Percentiles rank a stretch among this genome's conserved stretches.
Conservation (phyloP, 2,797 vertebrate genomes). For the Scyliorhinus canicula region DNA sequence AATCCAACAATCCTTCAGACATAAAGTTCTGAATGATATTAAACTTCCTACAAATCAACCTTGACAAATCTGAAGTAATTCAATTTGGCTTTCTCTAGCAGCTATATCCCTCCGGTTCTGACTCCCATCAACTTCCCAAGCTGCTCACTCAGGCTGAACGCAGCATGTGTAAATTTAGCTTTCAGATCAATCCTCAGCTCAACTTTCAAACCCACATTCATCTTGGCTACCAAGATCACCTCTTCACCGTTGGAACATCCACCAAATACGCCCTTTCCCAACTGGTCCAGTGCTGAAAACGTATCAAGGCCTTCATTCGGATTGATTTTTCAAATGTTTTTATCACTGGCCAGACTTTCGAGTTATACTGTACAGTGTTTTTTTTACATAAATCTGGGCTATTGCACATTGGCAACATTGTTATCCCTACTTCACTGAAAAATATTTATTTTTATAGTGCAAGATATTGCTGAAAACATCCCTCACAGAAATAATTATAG, state of each 20-base stretch:
- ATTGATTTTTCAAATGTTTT: background rate
- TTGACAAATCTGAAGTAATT: slow-evolving; percentile 27
- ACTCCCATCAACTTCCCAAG: background rate
- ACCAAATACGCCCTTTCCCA: background rate
- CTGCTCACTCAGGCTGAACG: slow-evolving; percentile 1
- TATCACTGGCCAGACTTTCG: background rate
- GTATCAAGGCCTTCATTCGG: background rate
- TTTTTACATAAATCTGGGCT: background rate
- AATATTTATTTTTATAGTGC: background rate
- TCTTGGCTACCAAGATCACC: background rate
- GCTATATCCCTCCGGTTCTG: background rate
- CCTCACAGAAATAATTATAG: background rate
- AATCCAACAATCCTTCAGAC: background rate
- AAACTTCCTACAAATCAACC: slow-evolving; percentile 11
- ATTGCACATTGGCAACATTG: background rate
- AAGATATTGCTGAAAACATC: background rate
- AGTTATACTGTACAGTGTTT: background rate
- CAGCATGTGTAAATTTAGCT: slow-evolving; percentile 15
- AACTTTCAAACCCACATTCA: slow-evolving; percentile 18
- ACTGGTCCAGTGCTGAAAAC: background rate
- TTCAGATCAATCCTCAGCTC: background rate
- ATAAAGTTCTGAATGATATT: background rate
- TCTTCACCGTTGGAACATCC: background rate
- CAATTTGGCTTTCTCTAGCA: background rate
- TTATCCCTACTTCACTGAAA: background rate